A percentile compares a stretch with the other conserved stretches of the same genome.
Conservation (phyloP, 2,113 vertebrate species). For the Lichenostomus cassidix region DNA sequence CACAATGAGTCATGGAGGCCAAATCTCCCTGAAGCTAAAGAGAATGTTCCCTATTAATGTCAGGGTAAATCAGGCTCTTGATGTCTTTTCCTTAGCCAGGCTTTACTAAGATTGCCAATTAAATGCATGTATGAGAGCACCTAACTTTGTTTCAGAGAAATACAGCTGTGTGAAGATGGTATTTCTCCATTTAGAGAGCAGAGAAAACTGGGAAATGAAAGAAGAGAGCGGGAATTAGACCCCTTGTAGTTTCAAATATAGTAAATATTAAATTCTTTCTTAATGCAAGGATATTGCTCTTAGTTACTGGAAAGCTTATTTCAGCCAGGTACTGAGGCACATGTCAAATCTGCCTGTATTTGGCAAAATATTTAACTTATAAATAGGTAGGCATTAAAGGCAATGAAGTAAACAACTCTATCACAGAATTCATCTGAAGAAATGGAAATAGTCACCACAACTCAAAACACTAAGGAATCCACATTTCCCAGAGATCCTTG, state of each 20-base stretch:
- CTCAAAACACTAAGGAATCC: not conserved
- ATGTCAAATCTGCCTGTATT: not conserved
- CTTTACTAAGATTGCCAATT: not conserved
- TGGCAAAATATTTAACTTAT: not conserved
- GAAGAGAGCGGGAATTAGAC: not conserved
- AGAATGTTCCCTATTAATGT: not conserved
- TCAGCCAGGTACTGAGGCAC: not conserved
- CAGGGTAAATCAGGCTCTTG: not conserved
- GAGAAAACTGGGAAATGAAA: not conserved
- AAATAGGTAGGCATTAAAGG: not conserved
- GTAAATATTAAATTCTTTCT: not conserved
- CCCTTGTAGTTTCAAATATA: not conserved
- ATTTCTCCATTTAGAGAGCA: not conserved
- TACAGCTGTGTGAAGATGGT: rapidly evolving
- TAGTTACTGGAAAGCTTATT: not conserved
- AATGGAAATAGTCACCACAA: not conserved
- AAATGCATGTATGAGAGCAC: not conserved
- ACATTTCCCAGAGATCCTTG: not conserved
- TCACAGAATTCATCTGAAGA: not conserved
- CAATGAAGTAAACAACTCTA: not conserved
- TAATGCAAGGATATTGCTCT: not conserved
- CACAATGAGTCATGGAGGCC: not conserved
- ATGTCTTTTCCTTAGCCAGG: not conserved
- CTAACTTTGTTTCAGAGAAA: not conserved
- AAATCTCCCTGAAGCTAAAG: not conserved